phyloP scores from a whole-genome alignment of 2,113 vertebrate genomes.

The Stigmatopora argus region DNA sequence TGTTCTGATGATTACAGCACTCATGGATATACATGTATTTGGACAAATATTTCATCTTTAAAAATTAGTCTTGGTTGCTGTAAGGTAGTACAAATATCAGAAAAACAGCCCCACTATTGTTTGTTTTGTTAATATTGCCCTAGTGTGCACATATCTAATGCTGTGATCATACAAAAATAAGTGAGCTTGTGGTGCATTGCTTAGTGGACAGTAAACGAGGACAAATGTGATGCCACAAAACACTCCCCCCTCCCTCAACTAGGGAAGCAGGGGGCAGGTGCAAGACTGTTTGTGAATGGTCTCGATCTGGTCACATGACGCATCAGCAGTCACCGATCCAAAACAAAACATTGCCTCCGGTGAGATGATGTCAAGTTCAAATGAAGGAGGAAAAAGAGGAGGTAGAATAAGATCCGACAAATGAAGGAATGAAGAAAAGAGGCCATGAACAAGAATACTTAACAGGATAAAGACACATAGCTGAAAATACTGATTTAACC shows the following conservation, averaged over 20 bases:
- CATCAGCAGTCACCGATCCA: conserved; percentile 54
- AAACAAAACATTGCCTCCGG: conserved; percentile 67
- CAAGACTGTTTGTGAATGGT: conserved; percentile 51
- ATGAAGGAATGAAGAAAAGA: conserved; percentile 16
- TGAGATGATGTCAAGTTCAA: conserved; percentile 70
- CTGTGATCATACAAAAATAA: neutral
- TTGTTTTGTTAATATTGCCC: too few relatives aligned
- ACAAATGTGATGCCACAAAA: conserved; percentile 14
- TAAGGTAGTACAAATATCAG: too few relatives aligned
- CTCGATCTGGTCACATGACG: conserved; percentile 57
- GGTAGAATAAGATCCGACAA: conserved; percentile 2
- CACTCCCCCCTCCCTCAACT: conserved; percentile 2
- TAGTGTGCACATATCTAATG: neutral
- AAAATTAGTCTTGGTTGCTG: too few relatives aligned
- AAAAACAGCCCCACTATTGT: too few relatives aligned
- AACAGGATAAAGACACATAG: conserved; percentile 3
- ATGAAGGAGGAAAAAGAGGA: conserved; percentile 38
- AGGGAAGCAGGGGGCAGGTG: conserved; percentile 62
- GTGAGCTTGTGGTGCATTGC: conserved; percentile 1
- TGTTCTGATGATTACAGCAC: too few relatives aligned
- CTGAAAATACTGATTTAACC: conserved; percentile 22
- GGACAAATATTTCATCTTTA: too few relatives aligned
- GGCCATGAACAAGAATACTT: conserved; percentile 22
- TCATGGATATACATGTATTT: too few relatives aligned
- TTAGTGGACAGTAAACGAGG: conserved; percentile 9